Conservation (phyloP, 1,140 invertebrate species). For the Cyclina sinensis region DNA sequence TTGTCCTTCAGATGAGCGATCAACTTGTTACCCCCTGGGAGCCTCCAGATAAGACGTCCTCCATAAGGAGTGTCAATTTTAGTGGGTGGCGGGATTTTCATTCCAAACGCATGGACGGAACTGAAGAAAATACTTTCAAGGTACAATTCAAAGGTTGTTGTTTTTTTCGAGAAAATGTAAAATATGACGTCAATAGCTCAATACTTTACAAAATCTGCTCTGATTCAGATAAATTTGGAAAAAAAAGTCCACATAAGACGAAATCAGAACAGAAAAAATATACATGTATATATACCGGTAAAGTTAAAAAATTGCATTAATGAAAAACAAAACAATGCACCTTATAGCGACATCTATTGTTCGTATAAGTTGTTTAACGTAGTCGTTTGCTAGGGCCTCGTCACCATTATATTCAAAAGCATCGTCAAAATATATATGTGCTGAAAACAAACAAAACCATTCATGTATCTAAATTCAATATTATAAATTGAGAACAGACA, state of each 20-base stretch:
- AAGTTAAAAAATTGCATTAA: too few species aligned
- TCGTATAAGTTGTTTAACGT: constrained; percentile 96
- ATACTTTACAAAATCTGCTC: too few species aligned
- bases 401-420: constrained; percentile 94
- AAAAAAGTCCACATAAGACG: too few species aligned
- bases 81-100: constrained; percentile 91
- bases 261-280: too few species aligned
- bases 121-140: constrained; percentile 63
- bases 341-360: constrained; percentile 98
- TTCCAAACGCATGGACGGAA: constrained; percentile 92
- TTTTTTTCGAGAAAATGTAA: too few species aligned
- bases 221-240: too few species aligned
- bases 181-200: too few species aligned
- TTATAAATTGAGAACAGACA: too few species aligned
- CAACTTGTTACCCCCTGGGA: constrained; percentile 99
- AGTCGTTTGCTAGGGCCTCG: constrained; percentile 97
- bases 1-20: constrained; percentile 99
- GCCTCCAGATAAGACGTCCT: constrained; percentile 96
- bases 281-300: too few species aligned
- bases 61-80: constrained; percentile 98
- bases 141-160: too few species aligned
- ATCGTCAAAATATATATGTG: constrained; percentile 99
- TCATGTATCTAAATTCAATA: too few species aligned
- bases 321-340: constrained; percentile 49
- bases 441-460: too few species aligned